phyloP scores from a whole-genome alignment of 1,140 invertebrate genomes.

The Sitodiplosis mosellana region DNA sequence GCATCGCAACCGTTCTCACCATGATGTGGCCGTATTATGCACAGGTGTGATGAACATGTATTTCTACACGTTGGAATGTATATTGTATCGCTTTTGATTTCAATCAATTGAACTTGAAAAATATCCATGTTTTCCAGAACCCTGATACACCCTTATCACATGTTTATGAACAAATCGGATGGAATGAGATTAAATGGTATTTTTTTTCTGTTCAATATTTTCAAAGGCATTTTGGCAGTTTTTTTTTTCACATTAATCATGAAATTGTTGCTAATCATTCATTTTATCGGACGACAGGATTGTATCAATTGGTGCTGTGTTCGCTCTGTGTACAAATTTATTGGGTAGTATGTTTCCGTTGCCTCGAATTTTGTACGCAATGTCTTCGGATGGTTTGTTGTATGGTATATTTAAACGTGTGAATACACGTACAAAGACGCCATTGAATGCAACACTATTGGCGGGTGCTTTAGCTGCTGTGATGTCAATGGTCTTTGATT shows the following conservation, averaged over 20 bases:
- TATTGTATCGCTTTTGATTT: background rate
- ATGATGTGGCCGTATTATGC: constrained; percentile 82
- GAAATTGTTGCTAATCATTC: too few species aligned
- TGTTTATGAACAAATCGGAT: constrained; percentile 56
- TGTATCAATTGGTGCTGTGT: constrained; percentile 70
- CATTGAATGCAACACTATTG: constrained; percentile 59
- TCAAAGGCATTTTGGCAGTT: too few species aligned
- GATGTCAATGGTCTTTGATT: constrained; percentile 75
- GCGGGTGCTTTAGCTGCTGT: constrained; percentile 54
- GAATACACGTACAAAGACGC: constrained; percentile 56
- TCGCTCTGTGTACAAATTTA: constrained; percentile 56
- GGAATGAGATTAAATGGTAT: constrained; percentile 47
- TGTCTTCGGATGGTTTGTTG: constrained; percentile 73
- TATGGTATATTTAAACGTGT: constrained; percentile 55
- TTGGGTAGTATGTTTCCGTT: constrained; percentile 80
- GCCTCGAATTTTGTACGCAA: constrained; percentile 74
- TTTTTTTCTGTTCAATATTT: too few species aligned
- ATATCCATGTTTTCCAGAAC: constrained; percentile 31
- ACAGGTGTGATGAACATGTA: too few species aligned
- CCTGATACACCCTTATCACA: constrained; percentile 64
- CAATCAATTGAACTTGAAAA: background rate
- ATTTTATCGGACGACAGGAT: constrained; percentile 65
- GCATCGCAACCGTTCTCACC: constrained; percentile 69
- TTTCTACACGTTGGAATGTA: too few species aligned
- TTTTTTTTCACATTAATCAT: too few species aligned